phyloP scores from a whole-genome alignment of 1,140 invertebrate genomes.

The Sminthurides bifidus region DNA sequence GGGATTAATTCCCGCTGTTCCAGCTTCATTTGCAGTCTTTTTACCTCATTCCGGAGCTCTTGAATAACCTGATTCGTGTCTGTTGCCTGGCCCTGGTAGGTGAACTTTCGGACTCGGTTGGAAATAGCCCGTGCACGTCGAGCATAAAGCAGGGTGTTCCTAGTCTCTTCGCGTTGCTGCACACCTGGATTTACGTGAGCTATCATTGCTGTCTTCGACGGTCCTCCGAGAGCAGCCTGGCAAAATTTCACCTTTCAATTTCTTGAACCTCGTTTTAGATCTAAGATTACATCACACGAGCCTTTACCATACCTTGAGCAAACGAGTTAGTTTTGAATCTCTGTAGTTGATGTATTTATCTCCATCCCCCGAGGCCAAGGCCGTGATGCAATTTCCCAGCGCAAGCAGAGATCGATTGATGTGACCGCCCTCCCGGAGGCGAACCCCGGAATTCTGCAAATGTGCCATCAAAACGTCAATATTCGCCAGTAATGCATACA shows the following conservation, averaged over 20 bases:
- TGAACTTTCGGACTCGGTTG: slow-evolving; percentile 39
- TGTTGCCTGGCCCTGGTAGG: slow-evolving; percentile 17
- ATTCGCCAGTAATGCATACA: not conserved
- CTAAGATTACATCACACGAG: not conserved
- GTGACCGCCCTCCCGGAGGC: slow-evolving; percentile 85
- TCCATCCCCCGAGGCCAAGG: slow-evolving; percentile 66
- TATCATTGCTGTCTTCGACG: slow-evolving; percentile 78
- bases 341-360: slow-evolving; percentile 80
- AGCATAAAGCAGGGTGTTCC: slow-evolving; percentile 87
- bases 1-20: not conserved
- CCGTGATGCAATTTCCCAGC: slow-evolving; percentile 90
- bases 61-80: slow-evolving; percentile 28
- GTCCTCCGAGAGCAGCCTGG: slow-evolving; percentile 75
- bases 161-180: slow-evolving; percentile 70
- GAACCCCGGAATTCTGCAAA: slow-evolving; percentile 66
- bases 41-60: slow-evolving; percentile 30
- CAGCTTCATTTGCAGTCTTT: slow-evolving; percentile 27
- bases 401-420: slow-evolving; percentile 86
- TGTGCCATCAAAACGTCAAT: slow-evolving; percentile 4
- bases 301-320: slow-evolving; percentile 47
- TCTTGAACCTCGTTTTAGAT: not conserved
- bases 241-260: not conserved
- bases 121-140: slow-evolving; percentile 81
- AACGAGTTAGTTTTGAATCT: slow-evolving; percentile 81
- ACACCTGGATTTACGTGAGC: slow-evolving; percentile 80